These are phyloP conservation scores for Trachelus troglodyta DNA, from an alignment of 2,888 invertebrate species.

Conservation along the genomic window DNA sequence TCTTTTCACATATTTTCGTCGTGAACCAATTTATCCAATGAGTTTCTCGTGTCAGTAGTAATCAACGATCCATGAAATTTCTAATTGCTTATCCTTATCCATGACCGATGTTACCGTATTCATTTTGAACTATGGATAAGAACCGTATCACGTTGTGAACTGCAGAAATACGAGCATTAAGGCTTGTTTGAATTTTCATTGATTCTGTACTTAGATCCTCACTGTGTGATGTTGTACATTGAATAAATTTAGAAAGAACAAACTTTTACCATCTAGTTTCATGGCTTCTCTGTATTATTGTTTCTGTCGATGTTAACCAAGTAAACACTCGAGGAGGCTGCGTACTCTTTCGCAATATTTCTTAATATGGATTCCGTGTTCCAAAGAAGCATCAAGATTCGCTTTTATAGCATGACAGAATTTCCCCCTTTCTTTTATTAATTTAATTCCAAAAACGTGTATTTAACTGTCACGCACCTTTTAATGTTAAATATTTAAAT, in stretches of 20 bases:
- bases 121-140: not conserved
- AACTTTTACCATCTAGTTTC: not conserved
- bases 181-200: not conserved
- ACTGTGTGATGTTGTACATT: not conserved
- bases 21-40: not conserved
- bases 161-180: not conserved
- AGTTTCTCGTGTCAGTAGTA: not conserved
- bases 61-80: not conserved
- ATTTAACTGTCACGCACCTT: not conserved
- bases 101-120: not conserved
- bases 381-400: not conserved
- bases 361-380: not conserved
- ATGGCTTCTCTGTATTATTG: not conserved
- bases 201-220: not conserved
- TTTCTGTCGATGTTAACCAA: not conserved
- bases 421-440: not conserved
- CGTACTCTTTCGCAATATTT: not conserved
- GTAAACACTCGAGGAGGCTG: not conserved
- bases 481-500: not conserved
- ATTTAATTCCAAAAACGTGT: not conserved
- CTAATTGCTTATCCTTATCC: not conserved
- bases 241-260: not conserved
- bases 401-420: not conserved
- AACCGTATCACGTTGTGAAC: not conserved
- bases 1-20: not conserved